Evolutionary conservation across 1,140 invertebrate species (phyloP), one percentile per base, ranked within the genome.

Genomic region (Holotrichia oblita): DNA sequence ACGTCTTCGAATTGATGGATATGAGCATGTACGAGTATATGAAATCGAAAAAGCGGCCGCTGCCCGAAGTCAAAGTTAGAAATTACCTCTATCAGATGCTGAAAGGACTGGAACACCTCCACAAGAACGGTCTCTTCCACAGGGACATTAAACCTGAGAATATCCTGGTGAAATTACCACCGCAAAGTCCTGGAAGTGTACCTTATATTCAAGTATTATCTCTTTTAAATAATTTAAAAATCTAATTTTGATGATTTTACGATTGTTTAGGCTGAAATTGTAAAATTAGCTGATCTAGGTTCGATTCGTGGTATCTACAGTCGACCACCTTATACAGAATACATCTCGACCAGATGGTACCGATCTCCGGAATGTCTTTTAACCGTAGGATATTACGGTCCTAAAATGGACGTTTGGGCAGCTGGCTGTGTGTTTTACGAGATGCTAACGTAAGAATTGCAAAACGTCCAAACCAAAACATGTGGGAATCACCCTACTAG

Each of bases 361-460:
- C 85, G 93, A 74, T 90, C 92, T 1, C 92, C 93, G 7, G 92
- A 94, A 85, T 93, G 92, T 85, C 87, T 93, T 0, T 83, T 94
- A 3, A 93, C 92, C 1, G 88, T 89, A 80, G 92, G 92, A 0
- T 90, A 89, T 84, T 94, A 94, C 84, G 90, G 89, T 2, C 89
- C 90, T 34, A 93, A 93, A 86, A 93, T 93, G 92, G 92, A 94
- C 83, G 87, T 93, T 44, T 94, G 93, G 93, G 92, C 92, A 42
- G 87, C 89, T 4, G 93, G 93, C 6, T 94, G 93, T 85, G 92
- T 93, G 3, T 93, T 92, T 83, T 93, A 90, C 85, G 93, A 93
- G 88, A 89, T 93, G 77, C 83, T 93, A 40, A 92, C 91, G 90
- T 92, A 85, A 74, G 73, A 27, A n/a, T n/a, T n/a, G n/a, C n/a